Evolutionary conservation across 2,113 vertebrate species (phyloP).

Genomic region (Ursus arctos): DNA sequence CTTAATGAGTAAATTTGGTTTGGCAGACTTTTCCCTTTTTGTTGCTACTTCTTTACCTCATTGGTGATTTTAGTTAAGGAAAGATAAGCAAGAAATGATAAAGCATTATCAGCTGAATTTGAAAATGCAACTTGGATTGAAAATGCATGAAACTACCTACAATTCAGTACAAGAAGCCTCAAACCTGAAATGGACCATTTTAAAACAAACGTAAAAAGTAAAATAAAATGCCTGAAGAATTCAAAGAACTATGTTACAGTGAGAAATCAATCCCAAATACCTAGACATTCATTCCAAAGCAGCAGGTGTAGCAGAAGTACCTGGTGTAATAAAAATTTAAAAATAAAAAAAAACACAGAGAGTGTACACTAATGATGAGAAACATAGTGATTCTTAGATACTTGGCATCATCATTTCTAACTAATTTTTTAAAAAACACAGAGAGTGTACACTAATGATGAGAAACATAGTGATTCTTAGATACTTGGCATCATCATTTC

Average conservation of each 20-base stretch:
- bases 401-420: too few relatives aligned
- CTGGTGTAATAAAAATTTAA: not conserved
- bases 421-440: not conserved
- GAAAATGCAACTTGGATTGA: slow-evolving; percentile 21
- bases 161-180: slow-evolving; percentile 6
- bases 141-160: not conserved
- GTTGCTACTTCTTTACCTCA: slow-evolving; percentile 2
- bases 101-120: slow-evolving; percentile 18
- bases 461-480: not conserved
- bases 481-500: not conserved
- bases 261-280: not conserved
- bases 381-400: too few relatives aligned
- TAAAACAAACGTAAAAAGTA: slow-evolving; percentile 39
- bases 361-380: too few relatives aligned
- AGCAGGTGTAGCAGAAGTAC: slow-evolving; percentile 28
- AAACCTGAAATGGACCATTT: slow-evolving; percentile 35
- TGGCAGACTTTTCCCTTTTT: not conserved
- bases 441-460: not conserved
- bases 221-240: slow-evolving; percentile 3
- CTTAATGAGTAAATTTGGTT: slow-evolving; percentile 34
- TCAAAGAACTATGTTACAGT: slow-evolving; percentile 44
- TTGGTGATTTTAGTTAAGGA: slow-evolving; percentile 33
- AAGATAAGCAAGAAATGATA: slow-evolving; percentile 35
- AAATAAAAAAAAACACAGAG: not conserved
- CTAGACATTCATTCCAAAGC: slow-evolving; percentile 8